A percentile compares a stretch with the other conserved stretches of the same genome.
phyloP scores from a whole-genome alignment of 2,113 vertebrate genomes.

The Hiodon tergisus region DNA sequence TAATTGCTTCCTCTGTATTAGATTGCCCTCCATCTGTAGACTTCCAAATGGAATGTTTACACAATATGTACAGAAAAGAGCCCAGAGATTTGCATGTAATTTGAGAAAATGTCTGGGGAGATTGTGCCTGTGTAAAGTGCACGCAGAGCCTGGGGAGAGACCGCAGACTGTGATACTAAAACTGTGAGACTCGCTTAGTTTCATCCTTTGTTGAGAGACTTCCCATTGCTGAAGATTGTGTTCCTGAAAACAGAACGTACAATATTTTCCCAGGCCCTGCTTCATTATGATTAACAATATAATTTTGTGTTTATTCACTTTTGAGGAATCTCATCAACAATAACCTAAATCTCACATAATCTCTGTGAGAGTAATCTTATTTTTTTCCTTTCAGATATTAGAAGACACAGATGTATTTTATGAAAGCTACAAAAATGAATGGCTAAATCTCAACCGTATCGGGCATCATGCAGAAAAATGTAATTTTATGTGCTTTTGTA shows the following conservation, averaged over 20 bases:
- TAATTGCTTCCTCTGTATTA: conserved; percentile 29
- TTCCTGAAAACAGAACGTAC: neutral
- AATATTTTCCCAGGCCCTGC: neutral
- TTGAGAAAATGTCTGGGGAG: conserved; percentile 24
- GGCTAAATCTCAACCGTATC: no score
- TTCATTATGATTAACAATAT: no score
- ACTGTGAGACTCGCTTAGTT: neutral
- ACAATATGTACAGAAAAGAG: conserved; percentile 9
- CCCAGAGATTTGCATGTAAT: conserved; percentile 18
- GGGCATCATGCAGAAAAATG: no score
- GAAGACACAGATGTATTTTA: no score
- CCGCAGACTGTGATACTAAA: conserved; percentile 3
- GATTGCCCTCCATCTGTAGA: conserved; percentile 29
- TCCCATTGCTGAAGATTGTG: neutral
- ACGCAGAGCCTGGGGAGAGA: neutral
- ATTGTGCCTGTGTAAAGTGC: neutral
- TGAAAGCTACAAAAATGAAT: no score
- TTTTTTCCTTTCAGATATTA: no score
- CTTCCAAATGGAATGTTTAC: conserved; percentile 28
- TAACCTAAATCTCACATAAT: no score
- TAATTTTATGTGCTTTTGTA: no score
- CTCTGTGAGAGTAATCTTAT: no score
- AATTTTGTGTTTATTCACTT: no score
- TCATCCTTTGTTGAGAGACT: neutral
- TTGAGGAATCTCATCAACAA: no score